phyloP scores from a whole-genome alignment of 2,797 vertebrate genomes.

The Poliocrania exsul region DNA sequence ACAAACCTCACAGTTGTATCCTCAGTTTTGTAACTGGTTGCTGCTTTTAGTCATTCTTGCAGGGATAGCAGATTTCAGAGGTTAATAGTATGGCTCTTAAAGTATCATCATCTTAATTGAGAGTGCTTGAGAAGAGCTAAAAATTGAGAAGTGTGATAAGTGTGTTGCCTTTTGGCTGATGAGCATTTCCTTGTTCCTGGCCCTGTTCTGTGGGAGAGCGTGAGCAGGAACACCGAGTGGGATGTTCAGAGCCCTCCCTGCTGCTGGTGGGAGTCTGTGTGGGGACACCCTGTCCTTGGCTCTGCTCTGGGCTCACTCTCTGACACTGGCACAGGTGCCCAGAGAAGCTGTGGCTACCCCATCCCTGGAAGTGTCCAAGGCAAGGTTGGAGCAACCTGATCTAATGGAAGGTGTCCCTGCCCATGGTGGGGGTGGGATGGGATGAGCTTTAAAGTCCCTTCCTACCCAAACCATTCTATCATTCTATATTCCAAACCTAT shows the following conservation, averaged over 20 bases:
- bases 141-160: neutral
- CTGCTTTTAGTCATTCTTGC: neutral
- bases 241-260: neutral
- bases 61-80: neutral
- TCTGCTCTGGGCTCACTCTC: neutral
- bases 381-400: neutral
- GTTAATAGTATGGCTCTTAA: neutral
- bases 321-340: neutral
- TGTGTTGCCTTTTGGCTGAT: neutral
- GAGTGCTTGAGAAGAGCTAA: constrained; percentile 21
- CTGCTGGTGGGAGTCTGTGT: neutral
- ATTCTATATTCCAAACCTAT: neutral
- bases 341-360: neutral
- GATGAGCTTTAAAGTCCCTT: neutral
- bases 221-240: neutral
- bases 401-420: neutral
- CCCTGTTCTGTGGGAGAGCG: neutral
- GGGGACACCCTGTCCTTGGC: neutral
- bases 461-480: neutral
- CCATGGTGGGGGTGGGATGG: neutral
- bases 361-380: neutral
- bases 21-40: neutral
- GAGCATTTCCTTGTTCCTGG: neutral
- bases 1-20: neutral
- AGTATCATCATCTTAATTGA: constrained; percentile 12